Percentiles rank a stretch among this genome's conserved stretches.
phyloP scores from a whole-genome alignment of 1,140 invertebrate species.

The Cotesia typhae region DNA sequence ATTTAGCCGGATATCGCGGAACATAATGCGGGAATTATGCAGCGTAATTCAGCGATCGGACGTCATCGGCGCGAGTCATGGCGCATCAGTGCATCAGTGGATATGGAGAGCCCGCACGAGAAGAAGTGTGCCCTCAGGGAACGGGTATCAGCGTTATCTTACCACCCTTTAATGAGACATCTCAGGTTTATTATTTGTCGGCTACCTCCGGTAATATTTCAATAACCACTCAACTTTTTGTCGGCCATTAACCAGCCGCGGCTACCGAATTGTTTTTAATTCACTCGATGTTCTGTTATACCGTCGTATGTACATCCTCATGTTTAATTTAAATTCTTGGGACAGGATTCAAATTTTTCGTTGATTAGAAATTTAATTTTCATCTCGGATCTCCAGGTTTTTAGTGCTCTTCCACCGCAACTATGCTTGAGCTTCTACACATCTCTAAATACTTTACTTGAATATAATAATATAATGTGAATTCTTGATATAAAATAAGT shows the following conservation, averaged over 20 bases:
- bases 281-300: conserved; percentile 34
- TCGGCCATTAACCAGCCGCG: not conserved
- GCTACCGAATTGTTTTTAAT: conserved; percentile 23
- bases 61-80: conserved; percentile 38
- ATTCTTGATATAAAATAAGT: conserved; percentile 4
- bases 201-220: conserved; percentile 32
- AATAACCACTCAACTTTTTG: conserved; percentile 15
- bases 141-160: conserved; percentile 36
- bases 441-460: not conserved
- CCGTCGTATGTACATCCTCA: conserved; percentile 31
- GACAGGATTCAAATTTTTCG: conserved; percentile 13
- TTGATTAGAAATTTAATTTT: conserved; percentile 17
- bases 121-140: conserved; percentile 27
- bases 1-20: conserved; percentile 38
- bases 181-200: conserved; percentile 49
- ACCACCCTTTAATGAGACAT: conserved; percentile 49
- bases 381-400: not conserved
- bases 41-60: conserved; percentile 44
- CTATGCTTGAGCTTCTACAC: conserved; percentile 21
- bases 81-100: conserved; percentile 20
- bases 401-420: conserved; percentile 34
- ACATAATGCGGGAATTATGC: conserved; percentile 45
- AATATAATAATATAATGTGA: conserved; percentile 4
- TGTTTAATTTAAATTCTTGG: conserved; percentile 56
- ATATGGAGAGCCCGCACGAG: conserved; percentile 18